phyloP scores from a whole-genome alignment of 1,140 invertebrate genomes.

The Hylaeus volcanicus region DNA sequence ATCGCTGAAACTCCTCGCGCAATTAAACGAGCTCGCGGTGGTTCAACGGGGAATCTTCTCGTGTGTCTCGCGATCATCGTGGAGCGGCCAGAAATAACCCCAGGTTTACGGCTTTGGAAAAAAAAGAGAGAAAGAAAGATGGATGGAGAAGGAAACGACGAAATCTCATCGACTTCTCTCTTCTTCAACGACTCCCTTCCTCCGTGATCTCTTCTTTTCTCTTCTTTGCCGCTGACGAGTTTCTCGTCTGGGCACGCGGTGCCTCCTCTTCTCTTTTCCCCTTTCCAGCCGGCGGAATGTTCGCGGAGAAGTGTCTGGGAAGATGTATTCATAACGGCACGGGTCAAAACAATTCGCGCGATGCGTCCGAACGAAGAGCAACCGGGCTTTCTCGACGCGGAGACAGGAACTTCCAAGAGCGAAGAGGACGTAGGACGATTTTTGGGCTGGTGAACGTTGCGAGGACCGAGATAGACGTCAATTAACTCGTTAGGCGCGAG shows the following conservation, averaged over 20 bases:
- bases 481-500: not conserved
- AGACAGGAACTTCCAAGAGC: not conserved
- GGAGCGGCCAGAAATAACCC: conserved; percentile 53
- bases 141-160: conserved; percentile 42
- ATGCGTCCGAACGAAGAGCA: conserved; percentile 5
- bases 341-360: conserved; percentile 52
- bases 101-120: conserved; percentile 40
- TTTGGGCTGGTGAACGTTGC: not conserved
- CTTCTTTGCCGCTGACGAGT: conserved; percentile 28
- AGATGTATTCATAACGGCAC: conserved; percentile 53
- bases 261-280: conserved; percentile 8
- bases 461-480: not conserved
- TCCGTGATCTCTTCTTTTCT: conserved; percentile 35
- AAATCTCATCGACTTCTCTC: conserved; percentile 53
- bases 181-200: conserved; percentile 19
- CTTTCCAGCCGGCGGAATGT: conserved; percentile 22
- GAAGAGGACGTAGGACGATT: not conserved
- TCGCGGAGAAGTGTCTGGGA: conserved; percentile 31
- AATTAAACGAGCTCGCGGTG: conserved; percentile 3
- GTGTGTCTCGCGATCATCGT: conserved; percentile 28
- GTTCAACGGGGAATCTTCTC: conserved; percentile 5
- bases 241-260: conserved; percentile 55
- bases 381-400: not conserved
- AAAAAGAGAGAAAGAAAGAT: conserved; percentile 26
- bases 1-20: conserved; percentile 5